Evolutionary conservation across 2,888 invertebrate species (phyloP).

Genomic region (Spodoptera picta): DNA sequence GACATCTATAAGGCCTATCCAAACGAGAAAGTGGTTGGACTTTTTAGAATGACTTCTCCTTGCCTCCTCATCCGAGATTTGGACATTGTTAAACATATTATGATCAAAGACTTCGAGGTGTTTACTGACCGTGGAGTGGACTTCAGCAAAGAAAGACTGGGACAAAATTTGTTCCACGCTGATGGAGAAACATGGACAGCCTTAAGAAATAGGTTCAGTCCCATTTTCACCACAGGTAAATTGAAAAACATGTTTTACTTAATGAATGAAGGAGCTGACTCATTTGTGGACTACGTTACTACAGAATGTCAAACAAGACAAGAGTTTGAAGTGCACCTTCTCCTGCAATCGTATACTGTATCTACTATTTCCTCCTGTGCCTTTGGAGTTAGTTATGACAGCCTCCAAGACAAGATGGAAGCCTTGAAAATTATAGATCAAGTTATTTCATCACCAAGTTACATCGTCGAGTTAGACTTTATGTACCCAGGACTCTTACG

Average conservation of each 20-base stretch:
- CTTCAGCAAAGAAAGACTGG: slow-evolving; percentile 65
- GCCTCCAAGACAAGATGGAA: slow-evolving; percentile 40
- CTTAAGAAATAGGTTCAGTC: slow-evolving; percentile 66
- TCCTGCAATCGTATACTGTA: slow-evolving; percentile 65
- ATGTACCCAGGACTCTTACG: slow-evolving; percentile 68
- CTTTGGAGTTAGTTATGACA: slow-evolving; percentile 66
- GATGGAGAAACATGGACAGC: slow-evolving; percentile 69
- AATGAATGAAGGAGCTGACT: slow-evolving; percentile 62
- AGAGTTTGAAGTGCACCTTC: slow-evolving; percentile 57
- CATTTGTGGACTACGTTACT: slow-evolving; percentile 58
- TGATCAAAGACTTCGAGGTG: slow-evolving; percentile 71
- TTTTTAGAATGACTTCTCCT: slow-evolving; percentile 69
- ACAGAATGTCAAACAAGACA: slow-evolving; percentile 29
- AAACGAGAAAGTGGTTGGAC: slow-evolving; percentile 71
- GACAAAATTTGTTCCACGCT: slow-evolving; percentile 69
- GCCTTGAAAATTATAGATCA: slow-evolving; percentile 43
- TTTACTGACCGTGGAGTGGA: slow-evolving; percentile 70
- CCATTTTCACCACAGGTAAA: slow-evolving; percentile 73
- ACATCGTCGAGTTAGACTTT: slow-evolving; percentile 59
- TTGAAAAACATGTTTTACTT: slow-evolving; percentile 73
- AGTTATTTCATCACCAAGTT: slow-evolving; percentile 35
- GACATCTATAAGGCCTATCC: slow-evolving; percentile 65
- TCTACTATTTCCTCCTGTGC: slow-evolving; percentile 65
- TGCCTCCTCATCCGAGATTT: slow-evolving; percentile 68
- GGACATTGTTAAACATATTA: slow-evolving; percentile 69